phyloP scores from a whole-genome alignment of 1,140 invertebrate genomes.

The Melitaea cinxia region DNA sequence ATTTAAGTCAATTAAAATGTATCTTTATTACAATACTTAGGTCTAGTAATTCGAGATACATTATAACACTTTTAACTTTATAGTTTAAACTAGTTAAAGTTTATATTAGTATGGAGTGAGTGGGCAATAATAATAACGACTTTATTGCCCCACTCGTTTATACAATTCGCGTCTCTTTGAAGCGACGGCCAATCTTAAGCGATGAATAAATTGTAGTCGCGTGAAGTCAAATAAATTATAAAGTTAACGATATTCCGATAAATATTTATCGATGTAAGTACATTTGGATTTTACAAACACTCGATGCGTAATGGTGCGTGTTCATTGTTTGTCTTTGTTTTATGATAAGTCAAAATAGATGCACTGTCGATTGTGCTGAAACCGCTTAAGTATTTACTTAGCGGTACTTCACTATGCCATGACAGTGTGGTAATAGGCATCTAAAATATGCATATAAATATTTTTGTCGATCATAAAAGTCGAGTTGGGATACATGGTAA shows the following conservation, averaged over 20 bases:
- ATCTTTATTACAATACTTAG: too few relatives aligned
- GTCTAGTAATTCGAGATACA: slow-evolving; percentile 7
- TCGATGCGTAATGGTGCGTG: slow-evolving; percentile 67
- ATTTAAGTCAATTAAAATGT: too few relatives aligned
- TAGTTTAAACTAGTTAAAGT: slow-evolving; percentile 32
- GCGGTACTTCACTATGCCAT: slow-evolving; percentile 46
- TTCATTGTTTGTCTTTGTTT: slow-evolving; percentile 58
- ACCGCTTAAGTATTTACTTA: slow-evolving; percentile 60
- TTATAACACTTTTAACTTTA: slow-evolving; percentile 32
- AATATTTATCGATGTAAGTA: slow-evolving; percentile 62
- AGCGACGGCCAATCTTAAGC: slow-evolving; percentile 50
- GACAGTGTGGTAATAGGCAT: slow-evolving; percentile 54
- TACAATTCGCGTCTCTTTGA: slow-evolving; percentile 50
- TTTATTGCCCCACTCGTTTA: slow-evolving; percentile 36
- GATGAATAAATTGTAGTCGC: slow-evolving; percentile 60
- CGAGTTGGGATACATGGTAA: slow-evolving; percentile 42
- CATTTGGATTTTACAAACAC: slow-evolving; percentile 75
- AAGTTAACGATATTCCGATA: slow-evolving; percentile 68
- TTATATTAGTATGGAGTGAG: slow-evolving; percentile 33
- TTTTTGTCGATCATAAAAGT: slow-evolving; percentile 58
- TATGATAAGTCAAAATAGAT: slow-evolving; percentile 60
- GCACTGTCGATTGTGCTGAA: slow-evolving; percentile 50
- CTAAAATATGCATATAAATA: slow-evolving; percentile 70
- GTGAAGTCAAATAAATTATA: slow-evolving; percentile 72
- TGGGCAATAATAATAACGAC: slow-evolving; percentile 42